Base-by-base conservation (phyloP, 2,113 vertebrate genomes). In the Bufo bufo region DNA sequence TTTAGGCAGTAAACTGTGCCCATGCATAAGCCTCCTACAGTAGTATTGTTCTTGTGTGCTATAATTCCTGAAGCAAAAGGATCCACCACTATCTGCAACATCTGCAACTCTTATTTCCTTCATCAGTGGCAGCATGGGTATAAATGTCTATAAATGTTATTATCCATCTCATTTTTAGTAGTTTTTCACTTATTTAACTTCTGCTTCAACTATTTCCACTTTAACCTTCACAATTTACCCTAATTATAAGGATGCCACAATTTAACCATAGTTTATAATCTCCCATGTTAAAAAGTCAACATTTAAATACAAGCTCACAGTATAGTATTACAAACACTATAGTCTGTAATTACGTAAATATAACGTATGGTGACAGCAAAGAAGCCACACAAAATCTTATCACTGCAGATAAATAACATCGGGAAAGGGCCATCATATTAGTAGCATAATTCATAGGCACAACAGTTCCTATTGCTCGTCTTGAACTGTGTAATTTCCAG, bases 401-500 rank as follows among this genome's bases (percentile, higher is more conserved):
- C 20, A 16, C 8, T 52, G 12, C 43, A 83, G 63, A 78, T 49
- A 86, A 77, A 78, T 86, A 77, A 78, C 13, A 77, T 86, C 43
- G 63, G 9, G 58, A 33, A 43, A 23, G 50, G 12, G 20, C 61
- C 33, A 52, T 74, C 84, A 75, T 63, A 78, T 86, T 86, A 72
- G 56, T 6, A 58, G 13, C 11, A 77, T 78, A 52, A 50, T 86
- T 86, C 74, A 61, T 17, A 52, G 49, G 20, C 1, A 12, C 43
- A 77, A 52, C 71, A 11, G 17, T 19, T 4, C 19, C 19, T 49
- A 65, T 65, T 52, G 72, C 74, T 61, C 47, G 65, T 75, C 54
- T 50, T 33, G 45, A 17, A n/a, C 19, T 49, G 7, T 77, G 85
- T 86, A 78, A 86, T 86, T 85, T 78, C 47, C 59, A 86, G 43